These are phyloP conservation scores for Clostera curtula DNA, from an alignment of 2,888 invertebrate species.

Conservation along the genomic window DNA sequence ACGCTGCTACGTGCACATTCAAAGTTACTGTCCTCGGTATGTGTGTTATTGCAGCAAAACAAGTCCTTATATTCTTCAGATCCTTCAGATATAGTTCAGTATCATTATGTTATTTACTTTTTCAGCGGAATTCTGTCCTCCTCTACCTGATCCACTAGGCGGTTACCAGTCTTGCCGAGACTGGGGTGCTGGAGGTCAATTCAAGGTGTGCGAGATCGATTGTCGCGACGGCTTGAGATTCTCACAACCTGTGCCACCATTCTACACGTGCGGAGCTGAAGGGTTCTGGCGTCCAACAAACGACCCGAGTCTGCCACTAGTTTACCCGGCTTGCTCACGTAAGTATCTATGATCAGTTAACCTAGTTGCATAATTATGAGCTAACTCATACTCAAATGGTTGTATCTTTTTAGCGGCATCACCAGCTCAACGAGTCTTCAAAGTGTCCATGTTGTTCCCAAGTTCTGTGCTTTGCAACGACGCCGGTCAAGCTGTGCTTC, in stretches of 20 bases:
- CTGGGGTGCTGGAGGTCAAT: constrained; percentile 97
- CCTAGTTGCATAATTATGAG: too few relatives aligned
- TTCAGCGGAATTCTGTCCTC: constrained; percentile 93
- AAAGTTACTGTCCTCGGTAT: constrained; percentile 91
- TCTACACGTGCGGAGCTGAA: constrained; percentile 98
- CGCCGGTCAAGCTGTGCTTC: constrained; percentile 93
- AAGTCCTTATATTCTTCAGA: background rate
- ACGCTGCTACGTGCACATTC: constrained; percentile 93
- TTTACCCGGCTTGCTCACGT: constrained; percentile 96
- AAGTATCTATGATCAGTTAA: constrained; percentile 38
- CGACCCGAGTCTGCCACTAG: constrained; percentile 84
- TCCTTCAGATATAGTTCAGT: background rate
- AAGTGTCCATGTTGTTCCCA: constrained; percentile 95
- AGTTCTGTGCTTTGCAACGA: constrained; percentile 97
- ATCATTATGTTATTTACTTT: constrained; percentile 10
- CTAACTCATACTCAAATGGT: background rate
- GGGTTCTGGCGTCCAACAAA: constrained; percentile 96
- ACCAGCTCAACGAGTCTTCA: constrained; percentile 96
- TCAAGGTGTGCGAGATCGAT: constrained; percentile 94
- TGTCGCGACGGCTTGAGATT: constrained; percentile 92
- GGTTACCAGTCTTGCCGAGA: constrained; percentile 94
- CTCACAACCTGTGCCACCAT: constrained; percentile 94
- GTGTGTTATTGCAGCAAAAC: constrained; percentile 31
- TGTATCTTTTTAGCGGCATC: too few relatives aligned
- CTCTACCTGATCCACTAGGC: constrained; percentile 90